Conservation (phyloP, 2,888 invertebrate genomes). For the Folsomia candida region DNA sequence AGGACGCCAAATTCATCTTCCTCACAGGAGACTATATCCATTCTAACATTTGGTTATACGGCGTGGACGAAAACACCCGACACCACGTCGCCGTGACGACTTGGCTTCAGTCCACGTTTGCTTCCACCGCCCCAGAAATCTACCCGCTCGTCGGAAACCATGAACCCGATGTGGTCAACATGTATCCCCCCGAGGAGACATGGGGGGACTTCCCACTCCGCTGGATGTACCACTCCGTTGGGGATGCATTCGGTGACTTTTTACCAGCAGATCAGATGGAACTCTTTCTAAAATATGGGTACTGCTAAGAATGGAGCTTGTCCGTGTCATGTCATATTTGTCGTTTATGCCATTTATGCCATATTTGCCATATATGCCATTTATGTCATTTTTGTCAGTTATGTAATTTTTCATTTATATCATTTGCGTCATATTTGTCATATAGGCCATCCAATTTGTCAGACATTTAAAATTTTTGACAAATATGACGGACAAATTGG, state of each 20-base stretch:
- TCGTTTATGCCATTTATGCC: no score
- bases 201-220: background rate
- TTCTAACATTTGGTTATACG: constrained; percentile 85
- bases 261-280: constrained; percentile 63
- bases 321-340: no score
- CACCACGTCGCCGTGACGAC: constrained; percentile 61
- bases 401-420: no score
- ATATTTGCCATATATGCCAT: no score
- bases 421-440: no score
- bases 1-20: constrained; percentile 68
- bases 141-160: constrained; percentile 74
- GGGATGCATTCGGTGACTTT: constrained; percentile 12
- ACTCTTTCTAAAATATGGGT: constrained; percentile 69
- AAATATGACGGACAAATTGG: no score
- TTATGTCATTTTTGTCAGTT: no score
- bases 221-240: background rate
- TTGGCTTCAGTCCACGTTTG: constrained; percentile 60
- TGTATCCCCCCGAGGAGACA: constrained; percentile 29
- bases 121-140: constrained; percentile 56
- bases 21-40: constrained; percentile 85
- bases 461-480: no score
- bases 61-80: constrained; percentile 62
- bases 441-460: no score
- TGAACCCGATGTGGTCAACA: constrained; percentile 60
- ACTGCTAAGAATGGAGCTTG: no score